Percentiles rank a stretch among this genome's conserved stretches.
These are phyloP conservation scores for Malurus melanocephalus DNA, from an alignment of 2,113 vertebrate species.

Conservation along the genomic window DNA sequence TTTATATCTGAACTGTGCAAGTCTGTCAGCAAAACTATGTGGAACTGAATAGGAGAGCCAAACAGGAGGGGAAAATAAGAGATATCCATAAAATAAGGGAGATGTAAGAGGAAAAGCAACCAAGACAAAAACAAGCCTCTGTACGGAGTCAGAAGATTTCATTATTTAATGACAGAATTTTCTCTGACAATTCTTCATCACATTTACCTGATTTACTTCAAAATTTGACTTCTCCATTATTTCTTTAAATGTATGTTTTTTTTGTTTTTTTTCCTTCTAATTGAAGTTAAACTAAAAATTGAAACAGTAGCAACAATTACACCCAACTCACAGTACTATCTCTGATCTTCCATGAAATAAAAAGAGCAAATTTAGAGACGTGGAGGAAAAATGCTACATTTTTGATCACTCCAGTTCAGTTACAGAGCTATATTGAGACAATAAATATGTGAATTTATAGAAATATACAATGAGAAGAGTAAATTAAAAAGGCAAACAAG, in stretches of 20 bases:
- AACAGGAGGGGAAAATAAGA: background rate
- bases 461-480: background rate
- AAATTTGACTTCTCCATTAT: background rate
- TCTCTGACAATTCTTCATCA: background rate
- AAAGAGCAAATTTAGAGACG: background rate
- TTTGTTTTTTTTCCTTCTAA: background rate
- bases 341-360: background rate
- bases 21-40: background rate
- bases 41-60: background rate
- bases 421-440: background rate
- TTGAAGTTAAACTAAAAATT: background rate
- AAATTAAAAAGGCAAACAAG: background rate
- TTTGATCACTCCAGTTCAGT: background rate
- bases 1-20: slow-evolving; percentile 44
- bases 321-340: background rate
- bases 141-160: background rate
- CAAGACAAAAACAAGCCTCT: background rate
- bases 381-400: background rate
- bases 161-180: background rate
- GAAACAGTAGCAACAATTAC: background rate
- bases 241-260: background rate
- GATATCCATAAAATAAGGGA: background rate
- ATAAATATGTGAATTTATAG: background rate
- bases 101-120: background rate
- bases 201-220: background rate